Evolutionary conservation across 2,113 vertebrate genomes (phyloP), one percentile per base, ranked within the genome.

Genomic region (Dolichotis patagonum): DNA sequence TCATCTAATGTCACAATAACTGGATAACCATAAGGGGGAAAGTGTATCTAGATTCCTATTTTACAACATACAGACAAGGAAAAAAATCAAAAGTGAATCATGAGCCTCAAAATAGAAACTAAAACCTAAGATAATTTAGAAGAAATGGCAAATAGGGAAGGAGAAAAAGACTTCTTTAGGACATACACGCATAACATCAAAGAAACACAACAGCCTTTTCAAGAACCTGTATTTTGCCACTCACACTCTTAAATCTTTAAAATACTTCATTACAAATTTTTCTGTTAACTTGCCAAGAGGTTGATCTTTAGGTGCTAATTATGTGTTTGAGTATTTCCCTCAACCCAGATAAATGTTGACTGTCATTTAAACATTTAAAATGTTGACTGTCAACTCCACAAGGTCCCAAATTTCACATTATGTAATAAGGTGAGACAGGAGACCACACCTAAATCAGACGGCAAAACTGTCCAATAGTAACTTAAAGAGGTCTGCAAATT

Each of bases 291-390:
- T 93, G 77, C 62, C 65, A 84, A 90, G 30, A 82, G 58, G 22
- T 54, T 75, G n/a, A 62, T 69, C 78, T 85, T 81, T 28, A 35
- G 89, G 73, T 58, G 43, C 75, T 93, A 91, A 46, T 73, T 38
- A 84, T 16, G 2, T 28, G n/a, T 38, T 9, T 9, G 32, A n/a
- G 28, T 49, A 75, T 85, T n/a, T 3, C n/a, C 14, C 19, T 84
- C 71, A 56, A 78, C 32, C n/a, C 11, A 90, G 35, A 95, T 88
- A 85, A 94, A 58, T 38, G 87, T 60, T 43, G 90, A 58, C 41
- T 93, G 2, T 38, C 43, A 93, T n/a, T n/a, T n/a, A n/a, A n/a
- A n/a, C n/a, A 90, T 49, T 78, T 58, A 77, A 86, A 97, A 93
- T 38, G 87, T 60, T 43, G 90, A 58, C 41, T 93, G 2, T 38